phyloP scores from a whole-genome alignment of 1,140 invertebrate genomes.

The Pristionchus pacificus region DNA sequence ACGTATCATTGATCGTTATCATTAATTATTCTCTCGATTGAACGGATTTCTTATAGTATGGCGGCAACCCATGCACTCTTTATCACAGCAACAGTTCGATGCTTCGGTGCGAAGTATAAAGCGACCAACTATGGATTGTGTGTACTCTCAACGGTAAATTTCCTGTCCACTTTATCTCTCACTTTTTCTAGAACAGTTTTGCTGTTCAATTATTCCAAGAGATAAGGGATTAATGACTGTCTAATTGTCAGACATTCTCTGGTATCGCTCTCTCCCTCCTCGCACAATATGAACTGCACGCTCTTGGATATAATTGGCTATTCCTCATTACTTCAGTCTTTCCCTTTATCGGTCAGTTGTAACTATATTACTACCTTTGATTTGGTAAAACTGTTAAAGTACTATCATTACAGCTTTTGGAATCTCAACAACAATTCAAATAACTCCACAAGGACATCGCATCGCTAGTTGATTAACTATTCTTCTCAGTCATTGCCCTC shows the following conservation, averaged over 20 bases:
- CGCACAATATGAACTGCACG: constrained; percentile 45
- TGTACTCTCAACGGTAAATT: constrained; percentile 51
- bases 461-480: constrained; percentile 21
- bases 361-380: too few relatives aligned
- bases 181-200: background rate
- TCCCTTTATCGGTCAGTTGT: constrained; percentile 45
- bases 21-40: background rate
- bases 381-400: too few relatives aligned
- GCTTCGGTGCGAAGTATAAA: constrained; percentile 51
- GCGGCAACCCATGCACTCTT: constrained; percentile 54
- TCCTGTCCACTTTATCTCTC: background rate
- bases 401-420: constrained; percentile 45
- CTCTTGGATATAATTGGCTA: constrained; percentile 50
- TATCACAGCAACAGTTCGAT: constrained; percentile 51
- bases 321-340: constrained; percentile 53
- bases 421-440: constrained; percentile 45
- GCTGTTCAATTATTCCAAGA: background rate
- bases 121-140: constrained; percentile 51
- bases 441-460: constrained; percentile 50
- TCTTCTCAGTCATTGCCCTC: background rate
- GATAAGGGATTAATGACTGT: too few relatives aligned
- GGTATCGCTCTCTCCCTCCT: constrained; percentile 45
- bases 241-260: constrained; percentile 46
- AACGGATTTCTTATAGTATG: constrained; percentile 45
- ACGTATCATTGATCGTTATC: background rate